Conservation (phyloP, 2,113 vertebrate species). For the Hucho hucho region DNA sequence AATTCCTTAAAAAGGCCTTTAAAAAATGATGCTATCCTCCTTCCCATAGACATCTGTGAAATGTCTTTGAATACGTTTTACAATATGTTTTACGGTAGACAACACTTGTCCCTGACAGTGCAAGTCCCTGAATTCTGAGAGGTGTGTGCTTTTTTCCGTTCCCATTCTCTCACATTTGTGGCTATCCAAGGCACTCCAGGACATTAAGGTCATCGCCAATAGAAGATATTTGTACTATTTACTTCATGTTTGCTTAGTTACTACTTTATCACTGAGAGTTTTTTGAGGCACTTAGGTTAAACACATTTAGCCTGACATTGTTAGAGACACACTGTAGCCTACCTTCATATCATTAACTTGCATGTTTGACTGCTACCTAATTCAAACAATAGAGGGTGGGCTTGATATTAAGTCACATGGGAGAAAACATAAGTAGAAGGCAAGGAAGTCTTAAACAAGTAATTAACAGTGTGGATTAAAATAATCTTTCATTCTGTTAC, state of each 20-base stretch:
- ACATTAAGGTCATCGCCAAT: background rate
- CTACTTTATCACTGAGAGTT: no score
- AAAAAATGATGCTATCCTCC: background rate
- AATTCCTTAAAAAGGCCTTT: background rate
- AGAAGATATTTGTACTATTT: no score
- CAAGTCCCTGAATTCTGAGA: background rate
- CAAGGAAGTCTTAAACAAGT: background rate
- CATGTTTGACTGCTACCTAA: slow-evolving; percentile 1
- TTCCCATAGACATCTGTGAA: background rate
- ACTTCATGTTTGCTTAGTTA: no score
- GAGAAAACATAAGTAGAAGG: background rate
- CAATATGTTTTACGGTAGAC: background rate
- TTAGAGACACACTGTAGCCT: no score
- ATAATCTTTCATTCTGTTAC: background rate
- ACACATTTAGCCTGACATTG: background rate
- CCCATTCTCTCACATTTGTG: background rate
- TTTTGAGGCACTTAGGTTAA: no score
- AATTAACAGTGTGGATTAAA: background rate
- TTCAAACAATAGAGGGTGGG: slow-evolving; percentile 44
- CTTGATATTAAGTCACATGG: slow-evolving; percentile 22
- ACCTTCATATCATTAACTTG: background rate
- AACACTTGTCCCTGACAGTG: background rate
- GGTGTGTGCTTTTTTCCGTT: background rate
- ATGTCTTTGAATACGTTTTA: background rate
- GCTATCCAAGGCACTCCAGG: background rate